Base-by-base conservation (phyloP, 2,888 invertebrate species). In the Cryptops parisi region DNA sequence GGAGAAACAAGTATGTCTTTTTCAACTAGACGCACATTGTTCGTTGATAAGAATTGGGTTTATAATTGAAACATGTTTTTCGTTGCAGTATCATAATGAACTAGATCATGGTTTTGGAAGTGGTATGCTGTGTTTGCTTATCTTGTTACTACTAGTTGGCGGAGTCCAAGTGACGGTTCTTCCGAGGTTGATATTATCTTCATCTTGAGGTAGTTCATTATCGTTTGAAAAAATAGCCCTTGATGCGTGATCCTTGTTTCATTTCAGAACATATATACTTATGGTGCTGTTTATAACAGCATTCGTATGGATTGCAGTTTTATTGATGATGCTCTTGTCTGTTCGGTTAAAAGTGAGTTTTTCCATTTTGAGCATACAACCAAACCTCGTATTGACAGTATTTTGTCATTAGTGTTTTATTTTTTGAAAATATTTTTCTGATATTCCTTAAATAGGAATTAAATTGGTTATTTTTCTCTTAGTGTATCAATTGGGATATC, bases 291-390 rank as follows among this genome's bases (percentile, higher is more conserved):
- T 90, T 70, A 77, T 91, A 46, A 84, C 87, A 19, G 84, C 88
- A 3, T 91, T 91, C 70, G 81, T 87, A 6, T 90, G 90, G 88
- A 83, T 90, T 33, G 81, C 88, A 1, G 82, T 87, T 26, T 81
- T 90, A 26, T 74, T 91, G 44, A 88, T 89, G 71, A 68, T 90
- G 38, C 75, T 90, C 1, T 72, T 91, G 50, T 89, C 88, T 4
- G 86, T 86, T 0, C 76, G 88, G 54, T 71, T 90, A 47, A 67
- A 66, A 64, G 70, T 70, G 60, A 58, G 58, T 15, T n/a, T n/a
- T n/a, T n/a, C n/a, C n/a, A n/a, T n/a, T n/a, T n/a, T n/a, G n/a
- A n/a, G n/a, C n/a, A n/a, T n/a, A n/a, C n/a, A n/a, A n/a, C n/a
- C n/a, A n/a, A n/a, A n/a, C n/a, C n/a, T n/a, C n/a, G n/a, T n/a